Conservation (phyloP, 2,797 vertebrate species). For the Leptodactylus fallax region DNA sequence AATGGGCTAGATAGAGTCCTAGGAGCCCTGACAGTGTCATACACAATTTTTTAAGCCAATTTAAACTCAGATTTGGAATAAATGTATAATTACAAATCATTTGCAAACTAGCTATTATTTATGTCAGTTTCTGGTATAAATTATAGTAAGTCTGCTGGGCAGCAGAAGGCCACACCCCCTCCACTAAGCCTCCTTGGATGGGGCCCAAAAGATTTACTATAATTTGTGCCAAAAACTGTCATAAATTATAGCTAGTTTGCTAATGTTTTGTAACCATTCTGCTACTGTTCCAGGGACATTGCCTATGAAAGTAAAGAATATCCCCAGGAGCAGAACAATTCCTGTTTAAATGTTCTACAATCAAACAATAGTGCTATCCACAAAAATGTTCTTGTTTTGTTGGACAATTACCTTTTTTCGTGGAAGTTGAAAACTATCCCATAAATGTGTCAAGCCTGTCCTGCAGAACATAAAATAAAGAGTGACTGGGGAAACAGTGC, state of each 20-base stretch:
- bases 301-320: conserved; percentile 11
- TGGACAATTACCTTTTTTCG: conserved; percentile 51
- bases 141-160: no score
- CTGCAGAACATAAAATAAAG: conserved; percentile 58
- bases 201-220: no score
- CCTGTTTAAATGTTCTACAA: conserved; percentile 38
- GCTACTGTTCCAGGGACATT: background rate
- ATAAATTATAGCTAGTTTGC: background rate
- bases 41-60: no score
- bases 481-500: conserved; percentile 41
- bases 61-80: no score
- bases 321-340: conserved; percentile 7
- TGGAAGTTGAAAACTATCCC: conserved; percentile 51
- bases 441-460: conserved; percentile 59
- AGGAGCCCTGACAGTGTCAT: no score
- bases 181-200: no score
- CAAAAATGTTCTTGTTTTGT: conserved; percentile 57
- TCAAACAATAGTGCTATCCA: conserved; percentile 43
- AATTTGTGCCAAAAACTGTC: no score
- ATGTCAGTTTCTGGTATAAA: no score
- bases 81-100: no score
- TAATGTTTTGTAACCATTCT: background rate
- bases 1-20: no score
- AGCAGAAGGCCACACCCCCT: no score
- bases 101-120: no score